Evolutionary conservation across 1,140 invertebrate species (phyloP), one percentile per base, ranked within the genome.

Genomic region (Brachionus sp.): DNA sequence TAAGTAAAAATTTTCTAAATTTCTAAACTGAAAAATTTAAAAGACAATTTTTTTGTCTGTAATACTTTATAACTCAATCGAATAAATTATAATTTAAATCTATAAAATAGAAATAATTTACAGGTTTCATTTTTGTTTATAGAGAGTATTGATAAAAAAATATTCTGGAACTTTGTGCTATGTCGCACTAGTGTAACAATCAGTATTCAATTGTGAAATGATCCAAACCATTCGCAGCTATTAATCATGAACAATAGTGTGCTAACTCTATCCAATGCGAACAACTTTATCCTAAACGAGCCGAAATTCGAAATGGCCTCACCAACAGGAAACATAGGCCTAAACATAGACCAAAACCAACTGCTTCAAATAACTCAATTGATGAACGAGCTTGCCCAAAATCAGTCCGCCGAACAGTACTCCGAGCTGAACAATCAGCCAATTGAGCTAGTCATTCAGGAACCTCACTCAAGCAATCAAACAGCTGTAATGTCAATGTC

Each of bases 281-380:
- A 25, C 16, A 70, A 70, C 16, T 46, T 50, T 13, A 44, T 44
- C 29, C 25, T 46, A 44, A 75, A 29, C 25, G 70, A 75, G 37
- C 19, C 42, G 4, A 75, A 75, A 75, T 75, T 35, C 7, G 70
- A 75, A 46, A 75, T 75, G 39, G 16, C 66, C 16, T 70, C 66
- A 3, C 64, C 64, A 7, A 19, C 16, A 1, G 66, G 29, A 33
- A 75, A 75, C 44, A 5, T 62, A 25, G 39, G 77, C 35, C 50
- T 62, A 9, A 80, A 9, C 33, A 37, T 80, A 12, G 77, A 80
- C 16, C 77, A 57, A 33, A 80, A 66, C 57, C 77, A 80, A 42
- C 5, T 80, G 19, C 13, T 80, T 23, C 77, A 80, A 80, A 80
- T 80, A 23, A 80, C 77, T 25, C 77, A 80, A 42, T 42, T 80